Percentiles rank a stretch among this genome's conserved stretches.
Evolutionary conservation across 2,797 vertebrate species (phyloP).

Genomic region (Chlorospingus semifuscus): DNA sequence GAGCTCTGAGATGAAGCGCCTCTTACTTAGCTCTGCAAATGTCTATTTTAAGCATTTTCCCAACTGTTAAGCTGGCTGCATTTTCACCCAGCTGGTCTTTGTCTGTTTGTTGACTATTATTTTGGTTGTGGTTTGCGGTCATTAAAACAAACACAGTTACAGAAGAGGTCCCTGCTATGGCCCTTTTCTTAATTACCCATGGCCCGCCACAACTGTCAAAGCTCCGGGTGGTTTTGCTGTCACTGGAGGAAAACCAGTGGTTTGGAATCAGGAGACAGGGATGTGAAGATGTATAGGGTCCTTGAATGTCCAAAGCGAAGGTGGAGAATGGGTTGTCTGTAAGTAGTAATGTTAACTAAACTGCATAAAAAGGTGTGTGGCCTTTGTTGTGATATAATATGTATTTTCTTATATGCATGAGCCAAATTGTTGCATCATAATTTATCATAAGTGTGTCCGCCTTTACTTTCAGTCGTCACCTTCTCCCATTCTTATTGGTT

Average conservation of each 20-base stretch:
- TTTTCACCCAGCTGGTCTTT: constrained; percentile 62
- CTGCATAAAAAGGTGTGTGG: constrained; percentile 79
- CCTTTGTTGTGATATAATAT: constrained; percentile 83
- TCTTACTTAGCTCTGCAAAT: constrained; percentile 65
- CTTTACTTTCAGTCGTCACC: constrained; percentile 75
- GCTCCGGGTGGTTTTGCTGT: constrained; percentile 57
- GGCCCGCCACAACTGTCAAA: constrained; percentile 51
- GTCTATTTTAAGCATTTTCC: constrained; percentile 65
- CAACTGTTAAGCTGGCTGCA: constrained; percentile 55
- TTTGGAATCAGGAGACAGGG: constrained; percentile 72
- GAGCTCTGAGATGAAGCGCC: constrained; percentile 63
- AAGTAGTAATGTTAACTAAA: constrained; percentile 82
- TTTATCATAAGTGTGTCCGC: constrained; percentile 76
- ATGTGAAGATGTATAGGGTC: constrained; percentile 71
- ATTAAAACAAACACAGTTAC: constrained; percentile 49
- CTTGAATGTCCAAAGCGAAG: constrained; percentile 74
- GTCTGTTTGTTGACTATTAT: constrained; percentile 56
- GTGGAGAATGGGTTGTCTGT: constrained; percentile 80
- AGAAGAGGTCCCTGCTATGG: constrained; percentile 42
- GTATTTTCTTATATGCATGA: constrained; percentile 86
- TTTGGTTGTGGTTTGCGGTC: constrained; percentile 53
- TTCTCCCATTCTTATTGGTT: constrained; percentile 75
- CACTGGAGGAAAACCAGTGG: constrained; percentile 51
- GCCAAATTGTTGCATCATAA: constrained; percentile 78
- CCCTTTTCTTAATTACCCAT: constrained; percentile 44